Evolutionary conservation across 2,797 vertebrate genomes (phyloP), one percentile per base, ranked within the genome.

Genomic region (Telmatherina bonti): DNA sequence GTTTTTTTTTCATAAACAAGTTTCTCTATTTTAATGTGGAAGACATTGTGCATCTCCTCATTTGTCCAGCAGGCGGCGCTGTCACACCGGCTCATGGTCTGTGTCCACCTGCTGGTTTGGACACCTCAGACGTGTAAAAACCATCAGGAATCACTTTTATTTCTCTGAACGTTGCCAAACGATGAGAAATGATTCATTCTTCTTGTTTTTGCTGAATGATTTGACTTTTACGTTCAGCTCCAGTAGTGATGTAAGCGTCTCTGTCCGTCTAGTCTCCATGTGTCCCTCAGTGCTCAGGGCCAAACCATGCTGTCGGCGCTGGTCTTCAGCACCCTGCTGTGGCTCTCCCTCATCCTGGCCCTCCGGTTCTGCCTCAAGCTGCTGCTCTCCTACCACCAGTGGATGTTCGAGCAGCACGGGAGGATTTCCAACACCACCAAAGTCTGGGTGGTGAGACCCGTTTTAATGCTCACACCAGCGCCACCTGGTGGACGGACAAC

Each of bases 321-420:
- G 15, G 82, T 96, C 43, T 96, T 96, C 82, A 95, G 95, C 59
- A 95, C 95, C 0, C 89, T 93, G 56, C 86, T 96, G 9, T 96
- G 96, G 96, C 91, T 95, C 55, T 93, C 94, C 12, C 90, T 96
- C 69, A 94, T 96, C 87, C 91, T 95, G 22, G 92, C 94, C 0
- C 95, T 96, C 54, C 89, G 95, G 1, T 91, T 95, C 82, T 95
- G 94, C 61, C 93, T 96, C 54, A 94, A 93, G 74, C 84, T 94
- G 70, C 92, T 96, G 10, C 91, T 96, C 36, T 95, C 95, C 45
- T 96, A 96, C 78, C 95, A 96, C 38, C 93, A 90, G 47, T 96
- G 96, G 96, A 95, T 96, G 87, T 94, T 94, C 0, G 95, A 96
- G 72, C 91, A 94, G 70, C 94, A 94, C 2, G 95, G 95, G 29